phyloP scores from a whole-genome alignment of 2,797 vertebrate species.

The Anolis apletophallus region DNA sequence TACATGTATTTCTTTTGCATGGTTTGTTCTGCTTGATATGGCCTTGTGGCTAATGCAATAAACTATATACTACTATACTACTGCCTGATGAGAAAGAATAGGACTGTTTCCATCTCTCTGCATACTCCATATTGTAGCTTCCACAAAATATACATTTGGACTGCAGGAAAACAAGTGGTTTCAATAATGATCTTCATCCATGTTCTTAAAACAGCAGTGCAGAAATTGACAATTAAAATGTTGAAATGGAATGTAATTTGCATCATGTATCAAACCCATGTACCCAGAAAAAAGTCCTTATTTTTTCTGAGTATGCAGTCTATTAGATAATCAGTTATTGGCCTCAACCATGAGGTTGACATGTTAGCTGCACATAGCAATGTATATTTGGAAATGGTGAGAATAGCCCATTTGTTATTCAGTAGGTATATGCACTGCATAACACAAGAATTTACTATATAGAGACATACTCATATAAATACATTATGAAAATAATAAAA shows the following conservation, averaged over 20 bases:
- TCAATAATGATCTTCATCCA: background rate
- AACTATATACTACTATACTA: no score
- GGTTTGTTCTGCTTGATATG: no score
- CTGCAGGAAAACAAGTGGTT: background rate
- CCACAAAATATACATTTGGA: background rate
- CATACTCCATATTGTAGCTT: background rate
- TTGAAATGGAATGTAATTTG: constrained; percentile 4
- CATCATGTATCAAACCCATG: background rate
- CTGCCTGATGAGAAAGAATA: background rate
- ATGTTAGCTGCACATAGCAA: background rate
- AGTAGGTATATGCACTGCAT: no score
- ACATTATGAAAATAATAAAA: no score
- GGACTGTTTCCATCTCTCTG: background rate
- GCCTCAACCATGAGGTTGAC: background rate
- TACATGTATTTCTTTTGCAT: no score
- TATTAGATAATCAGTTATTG: background rate
- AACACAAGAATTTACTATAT: no score
- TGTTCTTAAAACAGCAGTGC: background rate
- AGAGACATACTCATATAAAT: no score
- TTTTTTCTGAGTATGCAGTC: background rate
- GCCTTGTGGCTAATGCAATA: no score
- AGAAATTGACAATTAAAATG: background rate
- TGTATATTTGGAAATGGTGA: background rate
- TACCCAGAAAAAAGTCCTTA: background rate
- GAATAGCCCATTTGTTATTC: no score